Evolutionary conservation across 64 coral and sea anemone genomes (phyloP).

Genomic region (Stichodactyla mertensii): DNA sequence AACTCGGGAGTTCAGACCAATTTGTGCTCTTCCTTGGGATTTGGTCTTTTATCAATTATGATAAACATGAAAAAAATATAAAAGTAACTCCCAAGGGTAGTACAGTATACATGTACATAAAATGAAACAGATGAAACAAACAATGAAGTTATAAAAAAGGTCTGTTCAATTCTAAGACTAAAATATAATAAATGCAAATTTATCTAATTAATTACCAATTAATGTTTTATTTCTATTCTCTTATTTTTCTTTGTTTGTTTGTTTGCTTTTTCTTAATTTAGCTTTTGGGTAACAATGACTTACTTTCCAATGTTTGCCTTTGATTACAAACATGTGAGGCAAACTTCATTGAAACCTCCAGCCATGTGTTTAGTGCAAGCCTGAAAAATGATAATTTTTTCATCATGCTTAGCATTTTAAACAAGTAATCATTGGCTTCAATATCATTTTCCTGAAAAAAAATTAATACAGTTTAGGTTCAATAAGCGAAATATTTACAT

Average conservation of each 20-base stretch:
- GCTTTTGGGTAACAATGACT: not conserved
- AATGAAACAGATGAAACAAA: not conserved
- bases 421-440: not conserved
- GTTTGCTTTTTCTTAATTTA: no score
- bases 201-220: no score
- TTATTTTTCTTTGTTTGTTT: no score
- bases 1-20: no score
- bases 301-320: not conserved
- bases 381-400: not conserved
- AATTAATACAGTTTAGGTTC: not conserved
- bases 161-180: not conserved
- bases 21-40: no score
- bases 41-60: no score
- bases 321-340: not conserved
- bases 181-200: no score
- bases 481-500: not conserved
- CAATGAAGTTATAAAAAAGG: not conserved
- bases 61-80: no score
- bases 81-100: no score
- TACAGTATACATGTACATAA: no score
- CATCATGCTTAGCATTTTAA: not conserved
- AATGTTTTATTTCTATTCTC: no score
- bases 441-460: not conserved
- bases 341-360: not conserved
- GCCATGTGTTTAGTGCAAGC: not conserved